Percentiles rank a stretch among this genome's conserved stretches.
These are phyloP conservation scores for Neostethus bicornis DNA, from an alignment of 2,797 vertebrate species.

Conservation along the genomic window DNA sequence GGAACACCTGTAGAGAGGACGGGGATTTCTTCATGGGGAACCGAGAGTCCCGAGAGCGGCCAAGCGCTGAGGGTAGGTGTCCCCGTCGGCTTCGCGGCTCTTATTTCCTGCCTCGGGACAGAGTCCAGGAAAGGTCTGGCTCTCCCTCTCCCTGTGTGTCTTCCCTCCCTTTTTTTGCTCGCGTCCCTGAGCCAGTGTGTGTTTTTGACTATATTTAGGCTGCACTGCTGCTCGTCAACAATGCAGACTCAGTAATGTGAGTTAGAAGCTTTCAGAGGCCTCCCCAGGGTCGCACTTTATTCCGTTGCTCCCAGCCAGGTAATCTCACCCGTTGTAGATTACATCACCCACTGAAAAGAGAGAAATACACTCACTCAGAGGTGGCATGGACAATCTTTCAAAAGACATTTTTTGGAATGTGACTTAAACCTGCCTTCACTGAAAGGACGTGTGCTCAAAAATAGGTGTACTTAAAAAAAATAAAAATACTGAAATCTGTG, in stretches of 20 bases:
- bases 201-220: slow-evolving; percentile 92
- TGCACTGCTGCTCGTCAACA: slow-evolving; percentile 77
- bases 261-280: slow-evolving; percentile 66
- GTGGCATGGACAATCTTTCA: no score
- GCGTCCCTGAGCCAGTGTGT: slow-evolving; percentile 57
- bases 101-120: slow-evolving; percentile 45
- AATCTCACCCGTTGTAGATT: slow-evolving; percentile 39
- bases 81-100: slow-evolving; percentile 28
- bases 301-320: slow-evolving; percentile 6
- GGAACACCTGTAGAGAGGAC: slow-evolving; percentile 68
- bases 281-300: slow-evolving; percentile 29
- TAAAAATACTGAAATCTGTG: no score
- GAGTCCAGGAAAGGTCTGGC: slow-evolving; percentile 46
- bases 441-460: no score
- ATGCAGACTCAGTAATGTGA: slow-evolving; percentile 82
- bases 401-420: no score
- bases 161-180: slow-evolving; percentile 59
- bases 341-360: no score
- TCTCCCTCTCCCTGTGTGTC: slow-evolving; percentile 32
- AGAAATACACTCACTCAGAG: no score
- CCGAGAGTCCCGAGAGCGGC: slow-evolving; percentile 69
- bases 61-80: slow-evolving; percentile 76
- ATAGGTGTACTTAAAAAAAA: no score
- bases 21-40: slow-evolving; percentile 74
- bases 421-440: no score